Base-by-base conservation (phyloP, 2,113 vertebrate species). In the Siphamia tubifer region DNA sequence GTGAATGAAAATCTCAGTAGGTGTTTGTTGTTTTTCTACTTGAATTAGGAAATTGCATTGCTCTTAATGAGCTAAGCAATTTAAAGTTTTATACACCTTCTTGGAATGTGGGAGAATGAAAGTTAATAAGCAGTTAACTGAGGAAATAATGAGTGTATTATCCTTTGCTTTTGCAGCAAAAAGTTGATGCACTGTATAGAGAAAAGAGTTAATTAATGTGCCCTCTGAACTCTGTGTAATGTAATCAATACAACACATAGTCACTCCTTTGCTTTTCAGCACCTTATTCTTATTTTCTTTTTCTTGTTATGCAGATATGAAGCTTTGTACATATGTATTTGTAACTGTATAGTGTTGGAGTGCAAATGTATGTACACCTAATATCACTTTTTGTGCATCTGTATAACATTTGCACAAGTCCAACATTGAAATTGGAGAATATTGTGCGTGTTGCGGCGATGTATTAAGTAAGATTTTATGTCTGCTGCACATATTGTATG, bases 41-140 rank as follows among this genome's bases (percentile, higher is more conserved):
- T 61, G n/a, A 54, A 51, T 74, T 58, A 62, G 60, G 39, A 67
- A 24, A 36, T 68, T 56, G 49, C 43, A 25, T 52, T 62, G 60
- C 43, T 75, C 53, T 85, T 85, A 77, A 83, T 73, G 71, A 74
- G 70, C 31, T 28, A 15, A 60, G 70, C 67, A 70, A 70, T 85
- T 79, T 64, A 20, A 35, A 52, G 52, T 87, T 81, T 74, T 77
- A 74, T 67, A 45, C 68, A 66, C 51, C 62, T 51, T 45, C 39
- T 52, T 66, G 84, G 63, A 70, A 79, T 79, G 63, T 61, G 15
- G 23, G 34, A 30, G 39, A 66, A 67, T 64, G 57, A 64, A 42
- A 73, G 21, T 53, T 62, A 81, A 47, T 36, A 31, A 34, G 44
- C 53, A 55, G 57, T 83, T 70, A 74, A 52, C 28, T 20, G 52